These are phyloP conservation scores for Andrena praecox DNA, from an alignment of 2,888 invertebrate species.

Conservation along the genomic window DNA sequence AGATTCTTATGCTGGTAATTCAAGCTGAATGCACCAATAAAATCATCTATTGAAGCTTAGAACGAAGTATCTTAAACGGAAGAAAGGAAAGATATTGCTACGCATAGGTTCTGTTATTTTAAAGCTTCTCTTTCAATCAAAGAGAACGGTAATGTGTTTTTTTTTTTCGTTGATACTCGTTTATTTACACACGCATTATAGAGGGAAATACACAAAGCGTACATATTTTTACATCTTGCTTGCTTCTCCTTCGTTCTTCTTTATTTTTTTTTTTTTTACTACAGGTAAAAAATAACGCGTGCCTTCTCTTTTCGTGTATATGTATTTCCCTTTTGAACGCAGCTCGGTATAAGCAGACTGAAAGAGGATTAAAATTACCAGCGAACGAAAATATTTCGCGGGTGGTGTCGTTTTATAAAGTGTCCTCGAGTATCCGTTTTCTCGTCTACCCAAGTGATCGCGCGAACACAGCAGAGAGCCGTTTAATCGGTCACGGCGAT, in stretches of 20 bases:
- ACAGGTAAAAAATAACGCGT: constrained; percentile 47
- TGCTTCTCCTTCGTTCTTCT: not conserved
- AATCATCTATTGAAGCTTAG: constrained; percentile 8
- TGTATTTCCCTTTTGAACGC: constrained; percentile 30
- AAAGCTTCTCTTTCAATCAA: not conserved
- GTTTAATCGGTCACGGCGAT: constrained; percentile 25
- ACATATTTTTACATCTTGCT: not conserved
- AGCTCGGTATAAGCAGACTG: constrained; percentile 28
- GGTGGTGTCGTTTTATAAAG: constrained; percentile 33
- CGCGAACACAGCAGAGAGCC: constrained; percentile 18
- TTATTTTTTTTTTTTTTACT: constrained; percentile 2
- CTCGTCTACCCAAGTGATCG: constrained; percentile 56
- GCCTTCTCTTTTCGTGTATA: constrained; percentile 7
- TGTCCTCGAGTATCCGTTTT: constrained; percentile 45
- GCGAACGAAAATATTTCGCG: constrained; percentile 52
- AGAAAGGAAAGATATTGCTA: constrained; percentile 5
- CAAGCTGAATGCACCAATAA: constrained; percentile 39
- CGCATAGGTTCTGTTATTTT: not conserved
- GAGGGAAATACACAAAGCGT: constrained; percentile 23
- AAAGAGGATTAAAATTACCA: constrained; percentile 46
- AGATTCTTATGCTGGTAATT: constrained; percentile 75
- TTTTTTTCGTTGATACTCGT: constrained; percentile 19
- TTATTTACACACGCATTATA: constrained; percentile 29
- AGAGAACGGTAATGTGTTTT: constrained; percentile 9
- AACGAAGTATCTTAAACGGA: constrained; percentile 16